Percentiles rank a stretch among this genome's conserved stretches.
phyloP scores from a whole-genome alignment of 2,113 vertebrate genomes.

The Numida meleagris region DNA sequence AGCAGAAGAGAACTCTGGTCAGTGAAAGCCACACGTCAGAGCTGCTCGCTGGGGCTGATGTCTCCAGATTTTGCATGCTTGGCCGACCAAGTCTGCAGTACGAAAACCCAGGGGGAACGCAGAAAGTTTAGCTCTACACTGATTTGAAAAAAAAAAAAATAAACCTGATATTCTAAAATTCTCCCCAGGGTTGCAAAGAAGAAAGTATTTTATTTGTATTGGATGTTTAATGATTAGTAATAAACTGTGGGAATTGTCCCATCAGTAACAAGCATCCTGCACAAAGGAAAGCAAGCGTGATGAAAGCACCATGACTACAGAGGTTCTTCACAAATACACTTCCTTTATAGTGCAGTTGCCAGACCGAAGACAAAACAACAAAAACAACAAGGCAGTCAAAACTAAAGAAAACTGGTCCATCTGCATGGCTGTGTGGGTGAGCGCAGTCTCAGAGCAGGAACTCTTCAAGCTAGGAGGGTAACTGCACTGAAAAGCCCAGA shows the following conservation, averaged over 20 bases:
- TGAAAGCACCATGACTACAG: background rate
- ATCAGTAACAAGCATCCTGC: background rate
- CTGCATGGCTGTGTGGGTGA: background rate
- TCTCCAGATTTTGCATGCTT: constrained; percentile 40
- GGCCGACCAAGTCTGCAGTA: background rate
- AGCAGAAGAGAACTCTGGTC: constrained; percentile 1
- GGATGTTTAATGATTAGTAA: background rate
- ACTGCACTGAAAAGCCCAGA: background rate
- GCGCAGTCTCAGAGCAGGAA: background rate
- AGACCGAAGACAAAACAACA: background rate
- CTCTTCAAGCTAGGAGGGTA: background rate
- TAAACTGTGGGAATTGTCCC: background rate
- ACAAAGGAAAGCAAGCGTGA: background rate
- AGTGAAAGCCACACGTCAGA: background rate
- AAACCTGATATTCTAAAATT: background rate
- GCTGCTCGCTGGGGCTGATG: constrained; percentile 4
- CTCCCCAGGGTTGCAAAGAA: background rate
- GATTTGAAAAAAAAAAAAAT: background rate
- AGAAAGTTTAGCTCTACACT: background rate
- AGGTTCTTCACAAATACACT: background rate
- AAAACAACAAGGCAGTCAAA: background rate
- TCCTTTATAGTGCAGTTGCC: constrained; percentile 3
- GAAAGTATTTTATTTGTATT: background rate
- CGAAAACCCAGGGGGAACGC: background rate
- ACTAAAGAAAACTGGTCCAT: background rate